Conservation (phyloP, 2,113 vertebrate genomes). For the Manacus vitellinus region DNA sequence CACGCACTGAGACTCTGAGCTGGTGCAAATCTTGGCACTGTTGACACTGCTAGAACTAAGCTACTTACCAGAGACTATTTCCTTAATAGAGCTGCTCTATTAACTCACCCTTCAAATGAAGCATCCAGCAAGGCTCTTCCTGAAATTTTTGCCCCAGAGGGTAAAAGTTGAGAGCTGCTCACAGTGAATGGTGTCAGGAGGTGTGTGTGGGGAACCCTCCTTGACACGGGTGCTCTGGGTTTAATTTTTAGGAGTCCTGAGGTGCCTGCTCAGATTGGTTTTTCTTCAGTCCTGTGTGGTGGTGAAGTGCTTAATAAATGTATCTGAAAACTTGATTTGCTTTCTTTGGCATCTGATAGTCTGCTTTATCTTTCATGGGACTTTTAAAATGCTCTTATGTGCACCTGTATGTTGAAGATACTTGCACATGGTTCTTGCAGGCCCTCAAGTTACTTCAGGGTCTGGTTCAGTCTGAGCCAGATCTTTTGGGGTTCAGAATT, state of each 20-base stretch:
- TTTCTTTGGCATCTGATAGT: neutral
- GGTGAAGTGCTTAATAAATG: neutral
- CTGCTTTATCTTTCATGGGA: neutral
- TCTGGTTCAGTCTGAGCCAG: neutral
- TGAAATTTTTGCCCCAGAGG: neutral
- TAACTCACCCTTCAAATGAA: neutral
- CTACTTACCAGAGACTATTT: constrained; percentile 17
- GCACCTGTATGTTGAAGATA: neutral
- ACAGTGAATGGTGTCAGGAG: neutral
- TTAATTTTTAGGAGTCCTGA: neutral
- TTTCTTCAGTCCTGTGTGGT: neutral
- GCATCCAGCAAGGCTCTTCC: neutral
- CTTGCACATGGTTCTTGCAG: neutral
- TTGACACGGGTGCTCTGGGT: neutral
- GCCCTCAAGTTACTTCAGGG: neutral
- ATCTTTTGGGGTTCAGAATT: neutral
- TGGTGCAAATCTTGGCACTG: neutral
- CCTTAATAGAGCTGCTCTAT: neutral
- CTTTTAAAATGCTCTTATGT: neutral
- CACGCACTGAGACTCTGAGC: neutral
- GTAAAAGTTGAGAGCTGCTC: neutral
- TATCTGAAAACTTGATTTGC: neutral
- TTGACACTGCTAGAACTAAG: neutral
- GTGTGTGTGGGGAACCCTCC: neutral
- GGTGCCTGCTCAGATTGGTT: neutral